Base-by-base conservation (phyloP, 2,888 invertebrate genomes). In the Trichopoda pennipes region DNA sequence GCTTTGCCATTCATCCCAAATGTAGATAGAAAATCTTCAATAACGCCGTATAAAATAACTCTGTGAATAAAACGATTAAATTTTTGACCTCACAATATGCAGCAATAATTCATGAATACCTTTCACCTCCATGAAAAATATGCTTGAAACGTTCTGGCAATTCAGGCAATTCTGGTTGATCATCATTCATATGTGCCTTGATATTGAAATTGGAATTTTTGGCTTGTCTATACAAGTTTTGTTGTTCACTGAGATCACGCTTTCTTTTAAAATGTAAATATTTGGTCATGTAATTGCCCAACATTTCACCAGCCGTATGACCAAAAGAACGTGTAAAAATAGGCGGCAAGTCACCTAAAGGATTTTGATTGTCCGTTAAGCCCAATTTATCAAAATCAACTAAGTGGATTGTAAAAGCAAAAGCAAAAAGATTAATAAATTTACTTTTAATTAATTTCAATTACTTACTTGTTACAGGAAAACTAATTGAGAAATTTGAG, bases 291-390 rank as follows among this genome's bases (percentile, higher is more conserved):
- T 96, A 96, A 86, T 95, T 94, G 0, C 95, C 94, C 83, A 91
- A 84, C 86, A 91, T 86, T 73, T 93, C 92, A 0, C 95, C 94
- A 0, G 96, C 95, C 10, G 94, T 93, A 85, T 94, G 93, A 6
- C 96, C 95, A 93, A 96, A 94, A 6, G 95, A 95, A 82, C 96
- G 92, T 1, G 95, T 94, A 85, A 96, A 93, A 6, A 96, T 92
- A 0, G 96, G 95, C 0, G 96, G 96, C 74, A 96, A 90, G 56
- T 94, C 94, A 17, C 96, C 96, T 87, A 95, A 94, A 0, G 96
- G 96, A 91, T 96, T 96, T 89, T 96, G 95, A 89, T 96, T 96
- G 89, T 96, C 96, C n/a, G 96, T 96, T 86, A 96, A 90, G 16
- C 96, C 96, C 84, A 96, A 91, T 90, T 95, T 95, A 90, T 96